A percentile compares a stretch with the other conserved stretches of the same genome.
Evolutionary conservation across 2,888 invertebrate genomes (phyloP).

Genomic region (Panzeria rudis): DNA sequence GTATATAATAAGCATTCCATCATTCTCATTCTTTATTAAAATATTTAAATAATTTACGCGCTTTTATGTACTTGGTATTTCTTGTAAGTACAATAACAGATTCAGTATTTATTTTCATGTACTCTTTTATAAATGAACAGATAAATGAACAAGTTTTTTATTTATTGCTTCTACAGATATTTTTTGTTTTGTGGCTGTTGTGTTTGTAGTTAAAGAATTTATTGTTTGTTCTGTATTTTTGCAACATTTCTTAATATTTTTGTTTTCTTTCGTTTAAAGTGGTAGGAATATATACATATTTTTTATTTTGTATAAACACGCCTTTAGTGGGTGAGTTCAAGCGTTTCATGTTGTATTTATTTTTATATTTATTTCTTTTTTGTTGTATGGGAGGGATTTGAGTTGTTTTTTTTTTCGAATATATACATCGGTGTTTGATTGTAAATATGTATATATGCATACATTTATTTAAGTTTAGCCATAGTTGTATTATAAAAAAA

Average conservation of each 20-base stretch:
- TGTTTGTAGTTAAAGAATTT: conserved; percentile 29
- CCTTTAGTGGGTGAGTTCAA: conserved; percentile 60
- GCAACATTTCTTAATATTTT: conserved; percentile 28
- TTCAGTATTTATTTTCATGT: conserved; percentile 21
- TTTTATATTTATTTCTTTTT: conserved; percentile 45
- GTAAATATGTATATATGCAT: background rate
- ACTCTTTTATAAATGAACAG: conserved; percentile 5
- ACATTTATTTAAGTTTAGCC: background rate
- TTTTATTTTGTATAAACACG: conserved; percentile 56
- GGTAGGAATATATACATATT: conserved; percentile 24
- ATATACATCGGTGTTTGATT: background rate
- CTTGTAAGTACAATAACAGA: background rate
- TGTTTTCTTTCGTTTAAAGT: background rate
- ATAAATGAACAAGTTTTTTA: conserved; percentile 58
- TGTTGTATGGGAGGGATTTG: conserved; percentile 67
- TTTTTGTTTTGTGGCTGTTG: conserved; percentile 54
- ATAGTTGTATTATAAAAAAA: background rate
- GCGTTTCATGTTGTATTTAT: conserved; percentile 31
- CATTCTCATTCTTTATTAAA: background rate
- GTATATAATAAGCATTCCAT: background rate
- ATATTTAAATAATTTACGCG: conserved; percentile 27
- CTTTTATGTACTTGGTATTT: conserved; percentile 20
- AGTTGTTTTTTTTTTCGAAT: background rate
- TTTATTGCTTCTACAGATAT: conserved; percentile 22
- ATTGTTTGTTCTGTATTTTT: conserved; percentile 13